Evolutionary conservation across 2,113 vertebrate species (phyloP).

Genomic region (Zingel zingel): DNA sequence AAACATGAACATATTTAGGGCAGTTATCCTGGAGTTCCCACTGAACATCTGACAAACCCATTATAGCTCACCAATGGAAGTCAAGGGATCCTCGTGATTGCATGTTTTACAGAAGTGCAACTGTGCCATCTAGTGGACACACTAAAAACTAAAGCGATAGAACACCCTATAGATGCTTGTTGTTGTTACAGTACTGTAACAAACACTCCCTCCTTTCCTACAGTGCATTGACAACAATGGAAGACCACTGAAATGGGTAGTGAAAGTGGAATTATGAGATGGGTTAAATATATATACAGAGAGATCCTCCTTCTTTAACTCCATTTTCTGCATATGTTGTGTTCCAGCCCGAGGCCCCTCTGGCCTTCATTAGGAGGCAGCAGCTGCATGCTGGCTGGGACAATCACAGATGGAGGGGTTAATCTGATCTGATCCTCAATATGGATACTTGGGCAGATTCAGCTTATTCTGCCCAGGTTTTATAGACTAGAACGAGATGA

Average conservation of each 20-base stretch:
- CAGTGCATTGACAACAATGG: not conserved
- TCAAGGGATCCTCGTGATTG: not conserved
- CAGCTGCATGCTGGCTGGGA: slow-evolving; percentile 35
- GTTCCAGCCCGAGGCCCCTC: slow-evolving; percentile 17
- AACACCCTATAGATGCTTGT: not conserved
- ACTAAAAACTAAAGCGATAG: not conserved
- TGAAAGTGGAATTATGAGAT: not conserved
- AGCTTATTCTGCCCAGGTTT: slow-evolving; percentile 1
- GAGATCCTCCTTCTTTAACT: slow-evolving; percentile 14
- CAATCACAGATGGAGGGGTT: slow-evolving; percentile 20
- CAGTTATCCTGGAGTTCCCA: not conserved
- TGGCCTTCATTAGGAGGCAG: slow-evolving; percentile 52
- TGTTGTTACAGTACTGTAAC: not conserved
- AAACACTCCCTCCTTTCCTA: not conserved
- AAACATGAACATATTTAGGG: slow-evolving; percentile 3
- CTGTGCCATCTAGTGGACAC: slow-evolving; percentile 63
- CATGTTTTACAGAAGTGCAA: not conserved
- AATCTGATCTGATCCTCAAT: slow-evolving; percentile 6
- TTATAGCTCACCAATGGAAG: not conserved
- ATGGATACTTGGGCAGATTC: not conserved
- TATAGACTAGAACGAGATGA: not conserved
- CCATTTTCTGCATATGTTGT: slow-evolving; percentile 9
- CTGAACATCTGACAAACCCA: slow-evolving; percentile 26
- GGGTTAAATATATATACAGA: not conserved
- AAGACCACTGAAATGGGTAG: not conserved